Base-by-base conservation (phyloP, 2,113 vertebrate species). In the Aspidoscelis tigris region DNA sequence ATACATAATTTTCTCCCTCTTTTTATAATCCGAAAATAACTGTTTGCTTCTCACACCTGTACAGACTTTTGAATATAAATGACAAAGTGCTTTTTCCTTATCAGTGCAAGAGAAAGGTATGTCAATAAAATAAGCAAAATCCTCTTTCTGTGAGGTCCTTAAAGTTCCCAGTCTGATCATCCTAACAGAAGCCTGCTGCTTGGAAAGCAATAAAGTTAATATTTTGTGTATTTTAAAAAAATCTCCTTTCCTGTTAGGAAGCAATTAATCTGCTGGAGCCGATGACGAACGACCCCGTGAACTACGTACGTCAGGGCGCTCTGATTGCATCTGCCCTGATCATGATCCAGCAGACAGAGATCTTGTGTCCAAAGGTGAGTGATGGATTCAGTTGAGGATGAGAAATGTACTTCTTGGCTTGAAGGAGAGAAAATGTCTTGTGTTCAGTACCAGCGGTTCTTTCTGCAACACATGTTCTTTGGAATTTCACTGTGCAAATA, bases 221-320 rank as follows among this genome's bases (percentile, higher is more conserved):
- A 44, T 85, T 84, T 26, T 24, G 47, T 61, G 53, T 65, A 6
- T 65, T 58, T 70, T 86, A 74, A 83, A 33, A 33, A 33, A 33
- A 81, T 86, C 41, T 7, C 41, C 12, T 6, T 20, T 7, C 4
- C 64, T 24, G 3, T 92, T 92, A 99, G 98, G 99, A 99, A 95
- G 98, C 98, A 69, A 99, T 99, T 94, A 99, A 99, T 95, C 97
- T 99, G 89, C 92, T 99, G 84, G 98, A 99, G 90, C 98, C 98
- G 39, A 99, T 99, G 99, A 99, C 98, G 90, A 99, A 99, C 2
- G 99, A 99, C 92, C 99, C 98, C 0, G 98, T 99, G 84, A 99
- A 99, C 95, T 99, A 99, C 0, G 98, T 99, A 81, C 96, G 98
- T 90, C 99, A 99, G 88, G 99, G 99, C 12, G 98, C 99, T 39